Percentiles rank a stretch among this genome's conserved stretches.
Evolutionary conservation across 1,140 invertebrate genomes (phyloP).

Genomic region (Bombus vancouverensis): DNA sequence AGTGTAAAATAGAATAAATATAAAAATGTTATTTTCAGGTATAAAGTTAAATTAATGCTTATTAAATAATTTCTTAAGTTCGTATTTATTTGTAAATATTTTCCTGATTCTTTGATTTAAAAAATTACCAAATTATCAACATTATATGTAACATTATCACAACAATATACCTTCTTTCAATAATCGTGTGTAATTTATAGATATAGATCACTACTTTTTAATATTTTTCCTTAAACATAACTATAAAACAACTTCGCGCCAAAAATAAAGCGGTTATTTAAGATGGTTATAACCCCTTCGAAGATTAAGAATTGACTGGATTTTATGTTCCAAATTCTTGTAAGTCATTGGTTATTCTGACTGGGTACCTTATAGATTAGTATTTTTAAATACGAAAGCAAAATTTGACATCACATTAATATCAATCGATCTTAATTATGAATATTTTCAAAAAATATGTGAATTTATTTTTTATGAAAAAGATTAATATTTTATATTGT

Average conservation of each 20-base stretch:
- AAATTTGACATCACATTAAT: too few relatives aligned
- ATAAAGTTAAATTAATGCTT: background rate
- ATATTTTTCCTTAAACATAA: slow-evolving; percentile 12
- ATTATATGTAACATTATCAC: background rate
- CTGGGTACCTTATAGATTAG: background rate
- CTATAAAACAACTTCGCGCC: slow-evolving; percentile 58
- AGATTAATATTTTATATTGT: background rate
- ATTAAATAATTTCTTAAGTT: background rate
- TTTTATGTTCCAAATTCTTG: background rate
- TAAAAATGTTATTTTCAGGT: background rate
- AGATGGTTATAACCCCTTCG: slow-evolving; percentile 1
- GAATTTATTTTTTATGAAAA: background rate
- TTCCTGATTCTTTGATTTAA: background rate
- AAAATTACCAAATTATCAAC: background rate
- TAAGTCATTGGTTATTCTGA: background rate
- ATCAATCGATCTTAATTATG: background rate
- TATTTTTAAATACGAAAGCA: background rate
- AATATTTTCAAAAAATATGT: background rate
- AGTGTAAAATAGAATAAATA: background rate
- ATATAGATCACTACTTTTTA: background rate
- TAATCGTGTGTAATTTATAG: background rate
- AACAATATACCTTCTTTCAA: slow-evolving; percentile 21
- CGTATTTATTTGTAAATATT: background rate
- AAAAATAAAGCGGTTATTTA: slow-evolving; percentile 56
- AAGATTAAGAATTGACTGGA: slow-evolving; percentile 6